Evolutionary conservation across 2,888 invertebrate genomes (phyloP).

Genomic region (Lamellibrachia satsuma): DNA sequence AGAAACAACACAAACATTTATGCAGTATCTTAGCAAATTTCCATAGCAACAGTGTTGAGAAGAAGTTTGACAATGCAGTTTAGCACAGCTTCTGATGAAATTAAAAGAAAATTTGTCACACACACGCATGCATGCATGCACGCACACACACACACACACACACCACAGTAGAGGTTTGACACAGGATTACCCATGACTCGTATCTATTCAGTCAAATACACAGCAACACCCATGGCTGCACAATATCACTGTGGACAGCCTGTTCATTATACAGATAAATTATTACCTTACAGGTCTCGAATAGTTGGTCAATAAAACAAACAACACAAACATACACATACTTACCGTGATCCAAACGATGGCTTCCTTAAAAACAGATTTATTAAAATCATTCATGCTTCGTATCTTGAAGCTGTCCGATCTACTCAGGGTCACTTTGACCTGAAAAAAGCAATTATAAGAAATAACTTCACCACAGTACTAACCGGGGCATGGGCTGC

Average conservation of each 20-base stretch:
- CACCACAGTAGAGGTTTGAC: no score
- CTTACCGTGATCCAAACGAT: neutral
- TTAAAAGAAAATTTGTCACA: neutral
- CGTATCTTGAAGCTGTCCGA: neutral
- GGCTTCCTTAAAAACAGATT: neutral
- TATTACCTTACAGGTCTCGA: no score
- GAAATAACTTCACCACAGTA: no score
- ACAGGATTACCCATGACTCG: no score
- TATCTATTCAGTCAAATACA: no score
- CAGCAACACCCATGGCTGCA: no score
- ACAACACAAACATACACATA: neutral
- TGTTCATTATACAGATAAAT: no score
- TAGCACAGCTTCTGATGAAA: neutral
- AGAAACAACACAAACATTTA: neutral
- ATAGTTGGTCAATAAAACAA: neutral
- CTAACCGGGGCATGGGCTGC: no score
- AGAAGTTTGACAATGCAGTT: neutral
- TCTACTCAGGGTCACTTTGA: neutral
- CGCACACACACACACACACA: neutral
- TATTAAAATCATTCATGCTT: neutral
- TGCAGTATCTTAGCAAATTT: neutral
- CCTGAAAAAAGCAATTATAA: neutral
- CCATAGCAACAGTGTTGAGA: neutral
- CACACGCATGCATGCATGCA: neutral
- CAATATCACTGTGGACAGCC: no score